Evolutionary conservation across 2,113 vertebrate genomes (phyloP), one percentile per base, ranked within the genome.

Genomic region (Peromyscus polionotus): DNA sequence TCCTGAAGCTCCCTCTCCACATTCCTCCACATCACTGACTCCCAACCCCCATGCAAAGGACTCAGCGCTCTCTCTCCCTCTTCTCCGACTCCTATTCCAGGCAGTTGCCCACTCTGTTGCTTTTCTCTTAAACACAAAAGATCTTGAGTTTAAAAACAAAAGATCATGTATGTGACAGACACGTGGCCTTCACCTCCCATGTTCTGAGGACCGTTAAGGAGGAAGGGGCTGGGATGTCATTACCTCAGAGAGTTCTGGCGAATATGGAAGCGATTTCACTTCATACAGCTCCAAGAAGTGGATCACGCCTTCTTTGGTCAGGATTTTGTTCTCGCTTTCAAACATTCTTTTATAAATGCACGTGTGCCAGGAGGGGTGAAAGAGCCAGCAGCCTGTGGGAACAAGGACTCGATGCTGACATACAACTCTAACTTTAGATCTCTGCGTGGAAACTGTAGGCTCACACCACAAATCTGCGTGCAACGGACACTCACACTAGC

Each of bases 261-360:
- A 98, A 96, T 99, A 99, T 3, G 98, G 98, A 36, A 99, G 98
- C 86, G 77, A 65, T 75, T 97, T 99, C n/a, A 98, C 98, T 93
- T 99, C 98, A 95, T 98, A 99, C 77, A 99, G 98, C 93, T 99
- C 99, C 57, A 99, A 97, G 96, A 99, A 99, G 96, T 99, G 99
- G 96, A 97, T 97, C 93, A 99, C 96, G 3, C 99, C 99, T 97
- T 99, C 99, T 96, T 98, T 99, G 94, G 98, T 99, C 88, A 99
- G 51, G 6, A 99, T 98, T 98, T 99, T 99, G 97, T 99, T 99
- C 98, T 99, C 99, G 93, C 99, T 99, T 96, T 99, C 99, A 98
- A 99, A 99, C 99, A 99, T 99, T 92, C 99, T 98, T 98, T 99
- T 99, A 95, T 99, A 99, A 93, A 99, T 98, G 98, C 99, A 99